Conservation (phyloP, 2,797 vertebrate species). For the Cyclopterus lumpus region DNA sequence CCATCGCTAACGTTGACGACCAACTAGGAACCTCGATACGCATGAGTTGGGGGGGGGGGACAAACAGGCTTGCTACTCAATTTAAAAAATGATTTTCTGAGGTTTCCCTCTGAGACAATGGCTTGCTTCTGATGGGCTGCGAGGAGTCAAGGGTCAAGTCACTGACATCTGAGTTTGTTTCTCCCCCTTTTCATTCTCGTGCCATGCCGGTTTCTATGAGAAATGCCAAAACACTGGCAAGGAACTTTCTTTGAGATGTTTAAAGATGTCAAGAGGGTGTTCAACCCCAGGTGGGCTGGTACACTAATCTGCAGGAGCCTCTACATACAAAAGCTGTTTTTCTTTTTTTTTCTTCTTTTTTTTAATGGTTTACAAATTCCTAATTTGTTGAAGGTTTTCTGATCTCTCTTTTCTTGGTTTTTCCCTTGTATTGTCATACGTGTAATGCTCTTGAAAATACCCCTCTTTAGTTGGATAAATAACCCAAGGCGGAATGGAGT, state of each 20-base stretch:
- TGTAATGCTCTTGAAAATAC: slow-evolving; percentile 66
- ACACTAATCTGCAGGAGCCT: slow-evolving; percentile 55
- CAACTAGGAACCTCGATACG: slow-evolving; percentile 15
- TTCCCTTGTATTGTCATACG: slow-evolving; percentile 62
- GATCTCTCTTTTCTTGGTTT: slow-evolving; percentile 60
- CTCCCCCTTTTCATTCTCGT: slow-evolving; percentile 33
- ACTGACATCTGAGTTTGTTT: slow-evolving; percentile 52
- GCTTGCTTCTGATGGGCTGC: slow-evolving; percentile 24
- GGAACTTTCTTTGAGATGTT: slow-evolving; percentile 48
- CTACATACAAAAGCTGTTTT: slow-evolving; percentile 43
- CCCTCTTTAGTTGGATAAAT: slow-evolving; percentile 77
- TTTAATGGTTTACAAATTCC: slow-evolving; percentile 64
- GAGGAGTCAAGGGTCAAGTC: slow-evolving; percentile 55
- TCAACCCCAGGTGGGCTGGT: slow-evolving; percentile 61
- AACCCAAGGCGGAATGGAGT: slow-evolving; percentile 67
- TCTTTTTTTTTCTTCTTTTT: slow-evolving; percentile 13
- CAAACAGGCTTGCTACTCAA: slow-evolving; percentile 3
- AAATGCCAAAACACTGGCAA: slow-evolving; percentile 49
- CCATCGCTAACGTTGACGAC: slow-evolving; percentile 26
- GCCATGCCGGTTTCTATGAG: slow-evolving; percentile 38
- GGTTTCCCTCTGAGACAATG: slow-evolving; percentile 3
- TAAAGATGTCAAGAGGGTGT: slow-evolving; percentile 42
- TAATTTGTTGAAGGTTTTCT: slow-evolving; percentile 68
- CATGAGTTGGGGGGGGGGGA: slow-evolving; percentile 10
- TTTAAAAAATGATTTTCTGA: slow-evolving; percentile 6